Conservation (phyloP, 2,113 vertebrate genomes). For the Melanostigma gelatinosum region DNA sequence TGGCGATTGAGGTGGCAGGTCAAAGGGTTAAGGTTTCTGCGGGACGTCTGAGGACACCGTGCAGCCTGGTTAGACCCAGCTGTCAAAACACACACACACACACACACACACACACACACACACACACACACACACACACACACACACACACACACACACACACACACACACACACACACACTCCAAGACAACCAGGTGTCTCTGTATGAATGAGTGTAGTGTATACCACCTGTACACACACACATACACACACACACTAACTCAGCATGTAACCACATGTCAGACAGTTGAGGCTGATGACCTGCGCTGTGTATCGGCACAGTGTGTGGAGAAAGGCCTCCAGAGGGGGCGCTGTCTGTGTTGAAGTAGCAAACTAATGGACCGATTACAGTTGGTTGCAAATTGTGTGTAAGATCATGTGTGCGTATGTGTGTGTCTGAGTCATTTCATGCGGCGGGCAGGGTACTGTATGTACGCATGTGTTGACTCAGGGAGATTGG, state of each 20-base stretch:
- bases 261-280: constrained; percentile 38
- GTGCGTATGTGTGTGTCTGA: constrained; percentile 34
- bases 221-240: constrained; percentile 64
- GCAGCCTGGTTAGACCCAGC: constrained; percentile 71
- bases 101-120: constrained; percentile 33
- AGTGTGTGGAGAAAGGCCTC: constrained; percentile 15
- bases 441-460: constrained; percentile 42
- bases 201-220: constrained; percentile 77
- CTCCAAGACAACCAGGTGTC: constrained; percentile 66
- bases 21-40: constrained; percentile 65
- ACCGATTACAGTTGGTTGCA: constrained; percentile 40
- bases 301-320: constrained; percentile 14
- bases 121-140: constrained; percentile 49
- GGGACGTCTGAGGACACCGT: constrained; percentile 72
- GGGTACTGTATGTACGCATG: constrained; percentile 56
- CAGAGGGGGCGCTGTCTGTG: constrained; percentile 49
- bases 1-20: constrained; percentile 56
- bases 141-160: constrained; percentile 48
- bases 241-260: constrained; percentile 32
- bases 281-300: constrained; percentile 27
- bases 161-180: constrained; percentile 30
- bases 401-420: constrained; percentile 33
- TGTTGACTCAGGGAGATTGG: constrained; percentile 81
- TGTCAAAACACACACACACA: constrained; percentile 72
- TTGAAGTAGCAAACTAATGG: constrained; percentile 8